Evolutionary conservation across 2,888 invertebrate genomes (phyloP).

Genomic region (Cantharis flavilabris): DNA sequence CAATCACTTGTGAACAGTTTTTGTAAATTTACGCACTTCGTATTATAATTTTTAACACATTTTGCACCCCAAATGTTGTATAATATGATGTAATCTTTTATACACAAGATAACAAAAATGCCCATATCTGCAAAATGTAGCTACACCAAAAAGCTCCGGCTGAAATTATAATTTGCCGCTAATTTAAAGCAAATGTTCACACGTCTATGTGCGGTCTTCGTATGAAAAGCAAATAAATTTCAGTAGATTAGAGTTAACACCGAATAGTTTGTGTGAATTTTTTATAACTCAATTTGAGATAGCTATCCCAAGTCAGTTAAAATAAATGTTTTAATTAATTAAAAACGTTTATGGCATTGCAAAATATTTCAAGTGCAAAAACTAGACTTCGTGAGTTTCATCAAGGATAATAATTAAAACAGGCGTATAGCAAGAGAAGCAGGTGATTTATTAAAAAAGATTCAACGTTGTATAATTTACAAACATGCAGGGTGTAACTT

Average conservation of each 20-base stretch:
- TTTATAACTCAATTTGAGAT: not conserved
- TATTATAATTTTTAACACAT: too few relatives aligned
- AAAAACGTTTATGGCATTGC: not conserved
- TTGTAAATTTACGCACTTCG: too few relatives aligned
- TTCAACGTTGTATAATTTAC: constrained; percentile 1
- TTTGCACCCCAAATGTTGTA: too few relatives aligned
- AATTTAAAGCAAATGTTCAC: not conserved
- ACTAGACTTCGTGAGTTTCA: not conserved
- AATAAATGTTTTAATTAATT: not conserved
- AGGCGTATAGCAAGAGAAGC: not conserved
- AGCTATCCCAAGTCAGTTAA: not conserved
- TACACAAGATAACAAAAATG: too few relatives aligned
- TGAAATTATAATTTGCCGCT: not conserved
- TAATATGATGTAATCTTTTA: too few relatives aligned
- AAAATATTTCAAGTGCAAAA: not conserved
- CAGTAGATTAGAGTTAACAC: not conserved
- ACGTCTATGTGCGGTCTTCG: not conserved
- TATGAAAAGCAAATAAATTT: not conserved
- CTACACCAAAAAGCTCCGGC: not conserved
- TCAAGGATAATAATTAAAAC: not conserved
- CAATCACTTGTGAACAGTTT: too few relatives aligned
- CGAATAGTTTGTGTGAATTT: not conserved
- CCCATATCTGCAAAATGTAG: not conserved
- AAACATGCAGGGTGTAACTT: constrained; percentile 1
- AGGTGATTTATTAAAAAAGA: constrained; percentile 6